Base-by-base conservation (phyloP, 2,888 invertebrate species). In the Noctua comes region DNA sequence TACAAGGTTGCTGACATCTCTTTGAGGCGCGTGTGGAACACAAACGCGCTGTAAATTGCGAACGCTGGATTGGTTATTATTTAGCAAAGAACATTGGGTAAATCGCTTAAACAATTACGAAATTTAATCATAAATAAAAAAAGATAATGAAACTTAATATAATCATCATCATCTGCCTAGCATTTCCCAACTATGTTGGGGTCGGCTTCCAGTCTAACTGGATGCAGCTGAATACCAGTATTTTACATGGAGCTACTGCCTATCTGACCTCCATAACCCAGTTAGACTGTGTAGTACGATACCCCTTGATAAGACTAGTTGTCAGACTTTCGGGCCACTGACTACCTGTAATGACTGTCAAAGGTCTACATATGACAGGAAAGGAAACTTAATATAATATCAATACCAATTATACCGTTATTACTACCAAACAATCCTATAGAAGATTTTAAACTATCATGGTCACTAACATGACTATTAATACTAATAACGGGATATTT, bases 341-440 rank as follows among this genome's bases (percentile, higher is more conserved):
- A 57, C 57, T n/a, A 31, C 18, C 62, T 31, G 31, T 31, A 31
- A 31, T 31, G 8, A 18, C 31, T 62, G 21, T 62, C 62, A 62
- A 31, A 31, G 21, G 36, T 62, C 10, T 21, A 21, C 18, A 62
- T 10, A 62, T 62, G 31, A 21, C 62, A 4, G 62, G 0, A 10
- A 4, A 81, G 4, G 10, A 59, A 31, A 51, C 51, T 79, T 36
- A 24, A 46, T 36, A 36, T 4, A 59, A 31, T 68, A 46, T 13
- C 6, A 54, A 66, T 68, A 69, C 36, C 46, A 66, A 77, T 54
- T 40, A 73, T 48, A 79, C 27, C 18, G 48, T 40, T 84, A 82
- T 79, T 51, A 83, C 43, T 66, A 73, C 68, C 74, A 83, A 83
- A 69, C 74, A 80, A 78, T 80, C 40, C 64, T 77, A 85, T 81